Base-by-base conservation (phyloP, 2,113 vertebrate genomes). In the Heterochromis multidens region DNA sequence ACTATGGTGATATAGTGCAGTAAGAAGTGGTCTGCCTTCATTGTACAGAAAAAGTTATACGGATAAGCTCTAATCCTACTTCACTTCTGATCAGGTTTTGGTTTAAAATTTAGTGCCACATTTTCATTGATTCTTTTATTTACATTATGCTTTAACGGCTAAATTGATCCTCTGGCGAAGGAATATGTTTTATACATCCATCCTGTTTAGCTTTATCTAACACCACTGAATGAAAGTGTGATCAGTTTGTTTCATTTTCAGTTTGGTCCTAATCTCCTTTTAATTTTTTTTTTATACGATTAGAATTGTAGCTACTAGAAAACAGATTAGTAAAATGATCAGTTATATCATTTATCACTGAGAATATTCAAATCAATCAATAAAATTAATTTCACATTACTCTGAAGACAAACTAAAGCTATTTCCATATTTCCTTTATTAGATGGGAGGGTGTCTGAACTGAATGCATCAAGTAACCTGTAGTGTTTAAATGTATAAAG, bases 191-290 rank as follows among this genome's bases (percentile, higher is more conserved):
- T 37, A 63, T 37, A 23, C 33, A 63, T 37, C 21, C 62, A 40
- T 8, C 21, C 62, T 65, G 33, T 12, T 23, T 65, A 37, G 61
- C 61, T 65, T 33, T 63, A 14, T 37, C 19, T 63, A 37, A 37
- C 33, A 65, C 21, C 12, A 65, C 40, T 65, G 14, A 65, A 23
- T 65, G 10, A 63, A 63, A 21, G 33, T 65, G 61, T 37, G 61
- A n/a, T n/a, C n/a, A n/a, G n/a, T n/a, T 63, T 37, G 11, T 37
- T n/a, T n/a, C 37, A 63, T 31, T 63, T 37, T 63, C 61, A 1
- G 0, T 59, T 59, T 59, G 25, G 25, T 6, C n/a, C n/a, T n/a
- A n/a, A n/a, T n/a, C 25, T 59, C 13, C 2, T 59, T 13, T 65
- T 65, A 65, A 65, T 40, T 11, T 63, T 63, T 35, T 35, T 35